Base-by-base conservation (phyloP, 2,888 invertebrate genomes). In the Ctena decussata region DNA sequence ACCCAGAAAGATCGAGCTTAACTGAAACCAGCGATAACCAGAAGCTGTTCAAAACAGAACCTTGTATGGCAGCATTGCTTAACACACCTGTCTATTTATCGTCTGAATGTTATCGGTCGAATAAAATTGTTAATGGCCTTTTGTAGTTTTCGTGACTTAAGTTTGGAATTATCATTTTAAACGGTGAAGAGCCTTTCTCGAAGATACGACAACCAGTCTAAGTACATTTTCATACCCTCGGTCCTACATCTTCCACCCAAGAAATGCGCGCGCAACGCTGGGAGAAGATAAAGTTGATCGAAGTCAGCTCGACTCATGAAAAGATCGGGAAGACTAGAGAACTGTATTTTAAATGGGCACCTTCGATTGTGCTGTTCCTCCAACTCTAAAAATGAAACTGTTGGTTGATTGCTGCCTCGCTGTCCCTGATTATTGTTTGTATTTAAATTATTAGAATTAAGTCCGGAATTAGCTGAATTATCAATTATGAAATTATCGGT, bases 181-280 rank as follows among this genome's bases (percentile, higher is more conserved):
- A 86, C 69, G 35, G 73, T 80, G 46, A 82, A 86, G 15, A 79
- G 44, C 30, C 73, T 69, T n/a, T 78, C 44, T 53, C 86, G 60
- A 18, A 86, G 44, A 41, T 81, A 77, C 2, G 84, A 75, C 32
- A 86, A 71, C 84, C 83, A 81, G 73, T 86, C 84, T 18, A 86
- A 57, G 57, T 86, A 84, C 12, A 86, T 35, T 30, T 44, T 82
- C 44, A 82, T 72, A 2, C 53, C 74, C 44, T 80, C 80, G 37
- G 85, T 72, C 32, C 53, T 72, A n/a, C 85, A 86, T 3, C 32
- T 39, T n/a, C 60, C 72, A 30, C 60, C 80, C n/a, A 70, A 18
- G 24, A 83, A 74, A 65, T 81, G 71, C 53, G 83, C 83, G 30
- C 78, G 77, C 65, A 86, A 37, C 11, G 86, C 83, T 6, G 86